Evolutionary conservation across 1,140 invertebrate species (phyloP).

Genomic region (Colletes gigas): DNA sequence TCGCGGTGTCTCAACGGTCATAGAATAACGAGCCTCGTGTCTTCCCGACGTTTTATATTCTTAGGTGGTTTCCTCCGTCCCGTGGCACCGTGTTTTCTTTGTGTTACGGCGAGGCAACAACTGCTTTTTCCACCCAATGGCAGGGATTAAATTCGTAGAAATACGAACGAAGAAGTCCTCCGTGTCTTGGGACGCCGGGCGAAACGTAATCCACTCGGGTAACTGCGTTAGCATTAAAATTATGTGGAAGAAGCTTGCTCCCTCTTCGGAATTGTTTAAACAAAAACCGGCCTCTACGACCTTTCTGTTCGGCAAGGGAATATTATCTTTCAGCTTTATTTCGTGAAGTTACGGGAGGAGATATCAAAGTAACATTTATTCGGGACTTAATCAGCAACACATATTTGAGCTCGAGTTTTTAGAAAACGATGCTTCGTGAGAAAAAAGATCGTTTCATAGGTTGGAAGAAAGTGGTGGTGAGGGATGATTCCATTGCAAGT

Average conservation of each 20-base stretch:
- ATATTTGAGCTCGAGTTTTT: no score
- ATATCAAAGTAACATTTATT: no score
- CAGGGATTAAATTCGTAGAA: neutral
- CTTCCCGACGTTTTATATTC: conserved; percentile 7
- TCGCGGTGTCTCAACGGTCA: neutral
- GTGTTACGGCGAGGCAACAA: neutral
- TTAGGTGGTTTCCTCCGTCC: neutral
- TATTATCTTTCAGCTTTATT: no score
- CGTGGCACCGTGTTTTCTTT: neutral
- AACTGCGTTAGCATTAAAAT: neutral
- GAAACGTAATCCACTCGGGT: neutral
- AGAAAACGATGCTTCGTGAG: no score
- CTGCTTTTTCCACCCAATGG: neutral
- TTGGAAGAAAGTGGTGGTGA: no score
- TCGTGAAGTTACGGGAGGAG: no score
- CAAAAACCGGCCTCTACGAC: no score
- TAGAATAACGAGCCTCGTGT: conserved; percentile 9
- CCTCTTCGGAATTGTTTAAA: neutral
- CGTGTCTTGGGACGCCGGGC: neutral
- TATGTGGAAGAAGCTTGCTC: neutral
- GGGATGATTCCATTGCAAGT: no score
- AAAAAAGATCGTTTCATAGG: no score
- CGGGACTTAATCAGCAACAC: no score
- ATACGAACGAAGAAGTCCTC: neutral
- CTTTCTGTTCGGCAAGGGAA: no score